These are phyloP conservation scores for Nicator chloris DNA, from an alignment of 2,113 vertebrate species.

Conservation along the genomic window DNA sequence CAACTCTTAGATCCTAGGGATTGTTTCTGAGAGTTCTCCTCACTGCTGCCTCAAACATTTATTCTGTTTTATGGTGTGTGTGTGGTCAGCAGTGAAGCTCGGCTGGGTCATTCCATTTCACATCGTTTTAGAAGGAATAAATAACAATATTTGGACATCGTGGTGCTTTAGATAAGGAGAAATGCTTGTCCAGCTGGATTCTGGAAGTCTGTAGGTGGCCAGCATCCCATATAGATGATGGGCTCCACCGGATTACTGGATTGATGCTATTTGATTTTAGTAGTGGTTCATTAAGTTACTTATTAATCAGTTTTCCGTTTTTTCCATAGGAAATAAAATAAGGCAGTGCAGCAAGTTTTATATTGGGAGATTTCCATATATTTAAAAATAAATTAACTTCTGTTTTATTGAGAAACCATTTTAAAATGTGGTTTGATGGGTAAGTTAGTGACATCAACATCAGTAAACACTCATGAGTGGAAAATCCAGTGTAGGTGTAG, in stretches of 20 bases:
- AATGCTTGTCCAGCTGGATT: not conserved
- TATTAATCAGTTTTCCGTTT: rapidly evolving
- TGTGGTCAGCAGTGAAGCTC: not conserved
- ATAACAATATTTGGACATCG: not conserved
- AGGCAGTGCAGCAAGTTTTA: not conserved
- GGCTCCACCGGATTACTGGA: not conserved
- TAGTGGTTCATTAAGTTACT: too few species aligned
- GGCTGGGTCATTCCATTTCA: not conserved
- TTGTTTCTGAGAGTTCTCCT: not conserved
- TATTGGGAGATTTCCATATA: not conserved
- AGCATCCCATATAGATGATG: rapidly evolving
- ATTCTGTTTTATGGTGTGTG: not conserved
- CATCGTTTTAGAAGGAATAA: rapidly evolving
- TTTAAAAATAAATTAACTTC: not conserved
- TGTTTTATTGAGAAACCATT: not conserved
- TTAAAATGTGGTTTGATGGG: not conserved
- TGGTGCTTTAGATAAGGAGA: not conserved
- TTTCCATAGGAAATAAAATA: not conserved
- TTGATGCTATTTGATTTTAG: not conserved
- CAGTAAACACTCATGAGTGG: not conserved
- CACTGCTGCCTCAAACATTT: not conserved
- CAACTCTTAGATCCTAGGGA: not conserved
- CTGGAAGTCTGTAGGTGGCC: rapidly evolving
- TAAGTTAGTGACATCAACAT: not conserved
- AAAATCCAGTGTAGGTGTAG: not conserved